Evolutionary conservation across 2,113 vertebrate species (phyloP).

Genomic region (Brachirus orientalis): DNA sequence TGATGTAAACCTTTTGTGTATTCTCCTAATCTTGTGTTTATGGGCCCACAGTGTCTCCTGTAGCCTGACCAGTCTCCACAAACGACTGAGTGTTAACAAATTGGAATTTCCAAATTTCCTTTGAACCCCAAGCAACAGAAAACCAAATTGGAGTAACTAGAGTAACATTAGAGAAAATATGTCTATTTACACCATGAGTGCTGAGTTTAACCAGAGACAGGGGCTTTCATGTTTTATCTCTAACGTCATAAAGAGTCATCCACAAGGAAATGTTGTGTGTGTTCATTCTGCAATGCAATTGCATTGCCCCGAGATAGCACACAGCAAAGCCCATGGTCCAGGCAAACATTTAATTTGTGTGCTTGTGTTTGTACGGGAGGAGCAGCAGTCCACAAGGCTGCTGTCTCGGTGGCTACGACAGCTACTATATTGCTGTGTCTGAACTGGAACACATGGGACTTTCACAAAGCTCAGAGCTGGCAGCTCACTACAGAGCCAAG

Average conservation of each 20-base stretch:
- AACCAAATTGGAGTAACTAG: too few species aligned
- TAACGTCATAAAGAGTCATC: conserved; percentile 41
- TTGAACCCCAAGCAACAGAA: conserved; percentile 24
- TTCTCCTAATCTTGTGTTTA: too few species aligned
- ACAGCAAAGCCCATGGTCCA: conserved; percentile 13
- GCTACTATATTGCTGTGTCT: conserved; percentile 29
- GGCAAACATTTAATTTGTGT: conserved; percentile 52
- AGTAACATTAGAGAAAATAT: conserved; percentile 15
- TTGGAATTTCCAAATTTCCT: not conserved
- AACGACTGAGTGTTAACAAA: too few species aligned
- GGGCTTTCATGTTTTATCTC: conserved; percentile 22
- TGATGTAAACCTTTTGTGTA: too few species aligned
- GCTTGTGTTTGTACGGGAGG: conserved; percentile 43
- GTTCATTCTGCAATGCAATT: conserved; percentile 13
- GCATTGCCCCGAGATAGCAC: conserved; percentile 26
- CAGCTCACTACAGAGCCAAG: conserved; percentile 29
- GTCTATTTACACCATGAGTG: not conserved
- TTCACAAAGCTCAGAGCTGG: conserved; percentile 24
- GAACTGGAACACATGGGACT: conserved; percentile 36
- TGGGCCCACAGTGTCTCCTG: not conserved
- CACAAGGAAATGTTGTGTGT: conserved; percentile 16
- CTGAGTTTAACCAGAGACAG: conserved; percentile 12
- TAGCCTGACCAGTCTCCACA: too few species aligned
- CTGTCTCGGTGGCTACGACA: conserved; percentile 12
- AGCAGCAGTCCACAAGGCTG: conserved; percentile 23